Evolutionary conservation across 2,888 invertebrate species (phyloP), one percentile per base, ranked within the genome.

Genomic region (Dolichopus griseipennis): DNA sequence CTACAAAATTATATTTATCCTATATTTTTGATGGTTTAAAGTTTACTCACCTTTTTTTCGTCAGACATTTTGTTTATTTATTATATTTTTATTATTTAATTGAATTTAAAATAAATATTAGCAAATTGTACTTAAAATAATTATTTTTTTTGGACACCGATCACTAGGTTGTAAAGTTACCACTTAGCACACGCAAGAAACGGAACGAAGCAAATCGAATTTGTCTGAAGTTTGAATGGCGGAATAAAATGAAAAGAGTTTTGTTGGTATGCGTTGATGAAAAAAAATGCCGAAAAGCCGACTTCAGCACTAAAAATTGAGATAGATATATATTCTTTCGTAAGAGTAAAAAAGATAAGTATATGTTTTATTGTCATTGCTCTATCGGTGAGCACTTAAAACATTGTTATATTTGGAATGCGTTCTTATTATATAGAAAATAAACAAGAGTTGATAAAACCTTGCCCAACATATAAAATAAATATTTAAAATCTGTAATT

Each of bases 11-110:
- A 10, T 37, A 37, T 15, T 15, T 52, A 12, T 15, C 9, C 27
- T 8, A 5, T 37, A 37, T 37, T 9, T 37, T 12, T 37, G 37
- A 37, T 37, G 2, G 18, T 52, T 12, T 1, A 52, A 52, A 65
- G 4, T 64, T 67, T 27, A 73, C 76, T 73, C 72, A 77, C 77
- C 76, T 77, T 77, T 70, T 77, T 77, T 71, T 77, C 77, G 69
- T 77, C 77, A 74, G 76, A 73, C 77, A 77, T 77, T 62, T 70
- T 76, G 66, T 67, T 70, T 64, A 65, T 69, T 67, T 22, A 70
- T 72, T 72, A 69, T 69, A 70, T 69, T 65, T 70, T 73, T 68
- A 41, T 72, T 70, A 68, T 66, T 68, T 66, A 65, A 64, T 66
- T 65, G 15, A 63, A 43, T 9, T 52, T 22, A 68, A 67, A 67